Base-by-base conservation (phyloP, 1,140 invertebrate species). In the Drosophila micromelanica region DNA sequence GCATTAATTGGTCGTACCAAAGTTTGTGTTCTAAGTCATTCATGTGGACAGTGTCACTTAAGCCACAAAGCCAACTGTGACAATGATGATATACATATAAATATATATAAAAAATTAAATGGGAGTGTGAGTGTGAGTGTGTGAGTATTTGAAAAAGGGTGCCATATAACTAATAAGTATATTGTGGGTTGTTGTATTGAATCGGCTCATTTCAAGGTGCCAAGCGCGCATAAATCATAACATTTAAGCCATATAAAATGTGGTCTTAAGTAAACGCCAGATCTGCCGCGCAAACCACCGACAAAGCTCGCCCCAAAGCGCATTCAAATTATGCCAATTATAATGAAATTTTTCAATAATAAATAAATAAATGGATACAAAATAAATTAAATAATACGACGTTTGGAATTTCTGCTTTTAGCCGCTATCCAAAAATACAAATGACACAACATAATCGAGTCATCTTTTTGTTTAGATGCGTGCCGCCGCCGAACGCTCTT, bases 321-420 rank as follows among this genome's bases (percentile, higher is more conserved):
- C 81, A 86, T 87, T 86, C 71, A 87, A 86, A 87, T 87, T 78
- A 86, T 86, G 81, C 74, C 81, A 86, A 87, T 86, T 87, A 86
- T 86, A 86, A 87, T 86, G 71, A 86, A 78, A 86, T 78, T 69
- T 87, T 74, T 73, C 51, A 85, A 80, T 61, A 35, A 73, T 35
- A 43, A 37, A 65, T 49, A 72, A 71, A 51, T 49, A 73, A 42
- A 72, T n/a, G 60, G 20, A 46, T 46, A 72, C 45, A 49, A 63
- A 56, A 63, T 52, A 67, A 27, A 57, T 43, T 60, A 17, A 48
- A 54, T 45, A 61, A 61, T 9, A 59, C 42, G 51, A 38, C 27
- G 64, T 71, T 76, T 65, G 78, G 78, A 86, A 85, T 85, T 86
- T 85, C 46, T 74, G 81, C 81, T 80, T 78, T 86, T 80, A 86